These are phyloP conservation scores for Lamprotornis superbus DNA, from an alignment of 2,113 vertebrate species.

Conservation along the genomic window DNA sequence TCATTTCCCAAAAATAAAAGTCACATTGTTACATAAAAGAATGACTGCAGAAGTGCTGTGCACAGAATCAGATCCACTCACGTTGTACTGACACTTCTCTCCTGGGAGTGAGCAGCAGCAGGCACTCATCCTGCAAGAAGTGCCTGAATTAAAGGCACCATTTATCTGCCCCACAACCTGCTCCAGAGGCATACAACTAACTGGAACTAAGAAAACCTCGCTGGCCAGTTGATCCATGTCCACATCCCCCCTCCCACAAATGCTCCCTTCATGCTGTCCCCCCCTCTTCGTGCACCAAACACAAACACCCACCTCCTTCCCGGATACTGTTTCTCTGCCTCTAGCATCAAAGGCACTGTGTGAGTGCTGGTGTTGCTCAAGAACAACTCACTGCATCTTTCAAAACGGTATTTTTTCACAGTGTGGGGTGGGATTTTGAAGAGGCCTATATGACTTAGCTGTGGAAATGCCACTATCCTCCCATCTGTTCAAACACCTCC, in stretches of 20 bases:
- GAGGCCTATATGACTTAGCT: slow-evolving; percentile 57
- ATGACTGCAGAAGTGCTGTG: slow-evolving; percentile 7
- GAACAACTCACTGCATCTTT: slow-evolving; percentile 5
- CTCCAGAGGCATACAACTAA: not conserved
- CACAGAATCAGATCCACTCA: slow-evolving; percentile 14
- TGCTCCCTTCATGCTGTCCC: not conserved
- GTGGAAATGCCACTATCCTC: slow-evolving; percentile 53
- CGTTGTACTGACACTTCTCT: not conserved
- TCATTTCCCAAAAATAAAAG: slow-evolving; percentile 37
- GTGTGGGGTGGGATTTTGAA: slow-evolving; percentile 25
- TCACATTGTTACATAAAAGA: slow-evolving; percentile 55
- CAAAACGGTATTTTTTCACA: slow-evolving; percentile 6
- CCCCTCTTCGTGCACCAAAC: not conserved
- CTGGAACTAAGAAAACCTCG: not conserved
- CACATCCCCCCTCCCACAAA: not conserved
- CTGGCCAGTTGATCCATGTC: not conserved
- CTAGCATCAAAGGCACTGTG: not conserved
- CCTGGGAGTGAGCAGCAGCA: not conserved
- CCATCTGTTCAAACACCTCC: slow-evolving; percentile 49
- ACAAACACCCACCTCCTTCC: slow-evolving; percentile 8
- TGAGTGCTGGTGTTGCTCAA: not conserved
- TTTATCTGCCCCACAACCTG: not conserved
- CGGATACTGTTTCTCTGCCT: not conserved
- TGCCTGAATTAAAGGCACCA: not conserved
- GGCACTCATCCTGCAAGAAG: not conserved